Evolutionary conservation across 2,113 vertebrate genomes (phyloP).

Genomic region (Vicugna pacos): DNA sequence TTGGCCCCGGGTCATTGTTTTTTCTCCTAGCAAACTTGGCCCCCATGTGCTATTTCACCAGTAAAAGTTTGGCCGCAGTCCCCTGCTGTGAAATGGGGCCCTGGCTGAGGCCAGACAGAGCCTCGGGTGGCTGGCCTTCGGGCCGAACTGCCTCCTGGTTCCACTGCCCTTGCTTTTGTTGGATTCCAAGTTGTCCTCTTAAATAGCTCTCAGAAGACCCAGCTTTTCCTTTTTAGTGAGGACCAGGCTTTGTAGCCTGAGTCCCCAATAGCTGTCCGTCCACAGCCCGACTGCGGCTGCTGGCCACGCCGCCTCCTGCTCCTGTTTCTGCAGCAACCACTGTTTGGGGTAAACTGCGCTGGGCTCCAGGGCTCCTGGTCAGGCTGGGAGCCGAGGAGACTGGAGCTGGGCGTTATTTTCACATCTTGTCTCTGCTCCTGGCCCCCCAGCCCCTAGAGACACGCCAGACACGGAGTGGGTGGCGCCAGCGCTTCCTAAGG

Average conservation of each 20-base stretch:
- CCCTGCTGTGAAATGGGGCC: conserved; percentile 4
- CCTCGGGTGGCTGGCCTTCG: neutral
- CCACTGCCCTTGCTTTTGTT: neutral
- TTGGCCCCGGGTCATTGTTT: conserved; percentile 12
- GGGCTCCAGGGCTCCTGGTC: neutral
- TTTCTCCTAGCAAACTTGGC: conserved; percentile 60
- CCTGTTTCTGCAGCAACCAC: neutral
- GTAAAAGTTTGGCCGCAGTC: conserved; percentile 26
- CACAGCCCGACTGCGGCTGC: neutral
- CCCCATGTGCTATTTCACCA: neutral
- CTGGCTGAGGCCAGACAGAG: neutral
- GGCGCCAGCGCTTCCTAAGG: neutral
- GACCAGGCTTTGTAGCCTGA: neutral
- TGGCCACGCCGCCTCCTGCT: neutral
- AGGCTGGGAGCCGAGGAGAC: neutral
- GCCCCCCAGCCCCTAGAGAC: neutral
- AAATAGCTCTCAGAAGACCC: neutral
- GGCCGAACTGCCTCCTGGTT: neutral
- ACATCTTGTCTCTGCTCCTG: neutral
- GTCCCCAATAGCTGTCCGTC: neutral
- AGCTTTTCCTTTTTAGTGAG: neutral
- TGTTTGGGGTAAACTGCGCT: conserved; percentile 57
- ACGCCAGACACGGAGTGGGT: neutral
- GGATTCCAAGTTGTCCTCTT: neutral
- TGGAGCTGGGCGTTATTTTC: neutral